These are phyloP conservation scores for Cryptotis parvus DNA, from an alignment of 2,113 vertebrate species.

Conservation along the genomic window DNA sequence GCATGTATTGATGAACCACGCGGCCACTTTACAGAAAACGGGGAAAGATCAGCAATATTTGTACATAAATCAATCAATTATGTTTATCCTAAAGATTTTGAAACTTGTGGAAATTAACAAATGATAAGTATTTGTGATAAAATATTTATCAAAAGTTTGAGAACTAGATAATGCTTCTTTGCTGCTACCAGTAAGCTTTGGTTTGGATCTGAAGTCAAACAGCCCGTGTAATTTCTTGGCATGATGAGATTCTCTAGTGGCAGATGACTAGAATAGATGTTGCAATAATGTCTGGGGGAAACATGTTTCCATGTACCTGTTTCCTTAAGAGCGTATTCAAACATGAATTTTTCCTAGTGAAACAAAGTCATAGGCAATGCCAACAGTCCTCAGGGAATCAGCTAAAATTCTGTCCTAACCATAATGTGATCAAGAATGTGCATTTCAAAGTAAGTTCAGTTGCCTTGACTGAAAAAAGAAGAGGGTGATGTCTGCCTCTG, in stretches of 20 bases:
- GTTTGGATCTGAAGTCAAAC: neutral
- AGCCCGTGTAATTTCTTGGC: neutral
- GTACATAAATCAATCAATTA: neutral
- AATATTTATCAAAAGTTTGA: conserved; percentile 26
- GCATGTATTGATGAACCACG: too few species aligned
- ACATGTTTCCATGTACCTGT: neutral
- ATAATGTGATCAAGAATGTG: neutral
- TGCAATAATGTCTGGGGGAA: neutral
- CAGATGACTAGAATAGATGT: neutral
- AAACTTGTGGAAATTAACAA: neutral
- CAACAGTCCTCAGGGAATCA: neutral
- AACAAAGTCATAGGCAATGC: neutral
- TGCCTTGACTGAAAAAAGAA: neutral
- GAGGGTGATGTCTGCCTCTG: conserved; percentile 33
- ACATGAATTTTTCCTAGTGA: neutral
- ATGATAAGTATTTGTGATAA: neutral
- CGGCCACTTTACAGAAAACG: too few species aligned
- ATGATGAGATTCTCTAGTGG: neutral
- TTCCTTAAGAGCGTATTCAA: neutral
- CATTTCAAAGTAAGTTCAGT: neutral
- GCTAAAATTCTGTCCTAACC: neutral
- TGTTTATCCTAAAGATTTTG: neutral
- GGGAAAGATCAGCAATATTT: too few species aligned
- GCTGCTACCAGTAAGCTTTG: neutral
- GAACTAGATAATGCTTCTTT: neutral